phyloP scores from a whole-genome alignment of 2,888 invertebrate genomes.

The Sinohyriopsis cumingii region DNA sequence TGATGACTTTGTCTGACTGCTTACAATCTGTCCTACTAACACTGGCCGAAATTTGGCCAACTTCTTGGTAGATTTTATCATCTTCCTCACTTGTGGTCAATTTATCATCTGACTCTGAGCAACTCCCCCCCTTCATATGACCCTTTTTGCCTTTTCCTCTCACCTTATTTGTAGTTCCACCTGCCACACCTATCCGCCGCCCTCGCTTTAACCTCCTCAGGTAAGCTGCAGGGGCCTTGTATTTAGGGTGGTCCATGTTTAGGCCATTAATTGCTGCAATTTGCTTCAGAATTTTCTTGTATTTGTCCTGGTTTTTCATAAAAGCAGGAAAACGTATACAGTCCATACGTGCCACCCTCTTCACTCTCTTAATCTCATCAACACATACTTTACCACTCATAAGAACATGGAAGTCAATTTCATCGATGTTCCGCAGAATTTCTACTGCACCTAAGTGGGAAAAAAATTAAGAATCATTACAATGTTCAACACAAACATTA shows the following conservation, averaged over 20 bases:
- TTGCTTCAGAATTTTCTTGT: constrained; percentile 55
- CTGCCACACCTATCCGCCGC: constrained; percentile 44
- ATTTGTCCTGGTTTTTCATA: constrained; percentile 62
- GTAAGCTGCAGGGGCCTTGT: constrained; percentile 46
- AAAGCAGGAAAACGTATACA: constrained; percentile 65
- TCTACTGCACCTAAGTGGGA: constrained; percentile 64
- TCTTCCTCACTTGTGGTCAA: constrained; percentile 4
- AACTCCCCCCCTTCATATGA: too few species aligned
- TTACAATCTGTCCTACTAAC: too few species aligned
- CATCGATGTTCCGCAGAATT: constrained; percentile 66
- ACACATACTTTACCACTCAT: constrained; percentile 68
- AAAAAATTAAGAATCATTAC: constrained; percentile 4
- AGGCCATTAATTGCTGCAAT: constrained; percentile 63
- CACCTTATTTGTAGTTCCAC: constrained; percentile 36
- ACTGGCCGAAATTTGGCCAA: neutral
- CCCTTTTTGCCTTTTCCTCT: constrained; percentile 33
- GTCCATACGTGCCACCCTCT: constrained; percentile 61
- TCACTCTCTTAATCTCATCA: constrained; percentile 64
- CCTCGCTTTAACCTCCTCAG: constrained; percentile 46
- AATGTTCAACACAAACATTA: neutral
- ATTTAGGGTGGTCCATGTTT: constrained; percentile 41
- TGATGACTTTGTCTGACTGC: too few species aligned
- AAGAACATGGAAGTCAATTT: constrained; percentile 67
- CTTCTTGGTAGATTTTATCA: constrained; percentile 1
- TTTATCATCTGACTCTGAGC: constrained; percentile 1